Conservation (phyloP, 53 echinoderm and acorn worm species). For the Antedon mediterranea region DNA sequence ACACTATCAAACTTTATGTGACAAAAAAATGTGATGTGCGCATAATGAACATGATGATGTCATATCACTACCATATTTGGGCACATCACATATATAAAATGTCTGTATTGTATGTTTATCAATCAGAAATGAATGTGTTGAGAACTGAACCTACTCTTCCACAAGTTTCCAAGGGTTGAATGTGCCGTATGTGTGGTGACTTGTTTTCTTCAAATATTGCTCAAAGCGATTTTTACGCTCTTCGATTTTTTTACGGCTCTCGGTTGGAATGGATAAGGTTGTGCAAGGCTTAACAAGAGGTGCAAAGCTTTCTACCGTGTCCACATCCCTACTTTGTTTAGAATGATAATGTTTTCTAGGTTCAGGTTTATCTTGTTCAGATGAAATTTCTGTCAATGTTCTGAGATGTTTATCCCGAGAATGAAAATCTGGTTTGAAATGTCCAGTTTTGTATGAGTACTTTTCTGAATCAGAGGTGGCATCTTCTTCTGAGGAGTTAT, state of each 20-base stretch:
- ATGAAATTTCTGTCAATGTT: too few relatives aligned
- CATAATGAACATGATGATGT: too few relatives aligned
- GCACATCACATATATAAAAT: too few relatives aligned
- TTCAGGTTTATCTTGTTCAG: not conserved
- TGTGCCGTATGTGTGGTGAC: constrained; percentile 56
- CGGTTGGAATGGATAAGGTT: constrained; percentile 36
- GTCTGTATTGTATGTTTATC: not conserved
- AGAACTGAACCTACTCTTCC: constrained; percentile 86
- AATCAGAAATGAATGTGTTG: too few relatives aligned
- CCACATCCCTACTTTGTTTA: not conserved
- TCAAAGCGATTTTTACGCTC: constrained; percentile 46
- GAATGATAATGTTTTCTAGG: not conserved
- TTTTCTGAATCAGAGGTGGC: not conserved
- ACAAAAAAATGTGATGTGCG: too few relatives aligned
- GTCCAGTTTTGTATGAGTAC: not conserved
- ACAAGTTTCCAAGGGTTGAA: constrained; percentile 94
- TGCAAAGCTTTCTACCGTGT: not conserved
- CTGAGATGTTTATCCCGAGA: not conserved
- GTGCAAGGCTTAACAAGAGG: constrained; percentile 12
- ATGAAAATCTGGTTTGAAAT: not conserved
- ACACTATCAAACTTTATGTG: too few relatives aligned
- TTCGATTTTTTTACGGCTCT: constrained; percentile 43
- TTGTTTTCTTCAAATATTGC: constrained; percentile 62
- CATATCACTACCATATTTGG: too few relatives aligned
- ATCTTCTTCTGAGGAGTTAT: not conserved